Evolutionary conservation across 2,888 invertebrate genomes (phyloP), one percentile per base, ranked within the genome.

Genomic region (Adineta ricciae): DNA sequence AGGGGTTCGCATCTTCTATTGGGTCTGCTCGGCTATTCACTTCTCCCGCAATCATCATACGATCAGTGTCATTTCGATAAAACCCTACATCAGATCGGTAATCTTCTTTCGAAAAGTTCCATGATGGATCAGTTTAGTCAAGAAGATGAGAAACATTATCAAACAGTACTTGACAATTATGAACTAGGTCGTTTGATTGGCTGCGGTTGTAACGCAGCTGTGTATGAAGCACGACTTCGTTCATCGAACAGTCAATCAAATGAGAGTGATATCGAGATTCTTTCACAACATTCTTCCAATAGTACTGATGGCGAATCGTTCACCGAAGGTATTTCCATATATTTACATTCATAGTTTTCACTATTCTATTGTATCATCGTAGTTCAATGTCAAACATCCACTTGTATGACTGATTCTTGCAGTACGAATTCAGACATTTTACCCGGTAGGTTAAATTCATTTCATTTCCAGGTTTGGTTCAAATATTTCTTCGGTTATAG

Each of bases 121-220:
- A 85, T n/a, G 36, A n/a, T 72, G 72, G 32, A 83, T 85, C 84
- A 54, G 49, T 84, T 82, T 14, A 32, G 27, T 52, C 52, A 11
- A 85, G 82, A 73, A 27, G 11, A 38, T 27, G 84, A 78, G 52
- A 21, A 82, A 38, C 38, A 73, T 73, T 21, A 11, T 41, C 38
- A 19, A 73, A 7, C 9, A 11, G 27, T 32, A 7, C 56, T 86
- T 11, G 84, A 84, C 27, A 86, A 86, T 56, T 91, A 94, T 86
- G 92, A 92, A 86, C 92, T 95, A 87, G 94, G 94, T 0, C 92
- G 93, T 56, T 92, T 93, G 2, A 93, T 95, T 87, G 94, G 93
- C 11, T 94, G 95, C 90, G 95, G 95, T 27, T 94, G 94, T 89
- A 94, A 94, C 87, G 95, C 94, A 46, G 94, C 94, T 49, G 94